Evolutionary conservation across 2,113 vertebrate genomes (phyloP).

Genomic region (Carassius auratus): DNA sequence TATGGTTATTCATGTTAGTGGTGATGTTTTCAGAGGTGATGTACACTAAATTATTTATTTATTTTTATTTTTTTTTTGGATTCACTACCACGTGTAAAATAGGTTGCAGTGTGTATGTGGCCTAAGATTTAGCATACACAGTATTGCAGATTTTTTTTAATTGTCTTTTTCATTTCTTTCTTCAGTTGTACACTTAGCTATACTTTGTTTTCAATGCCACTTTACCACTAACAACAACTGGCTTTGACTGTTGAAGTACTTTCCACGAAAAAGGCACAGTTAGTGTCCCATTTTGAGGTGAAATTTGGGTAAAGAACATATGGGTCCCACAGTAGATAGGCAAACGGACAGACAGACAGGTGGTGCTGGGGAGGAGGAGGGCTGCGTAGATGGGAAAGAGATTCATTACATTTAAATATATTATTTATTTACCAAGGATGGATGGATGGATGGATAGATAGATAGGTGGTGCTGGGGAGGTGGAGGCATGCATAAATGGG

Average conservation of each 20-base stretch:
- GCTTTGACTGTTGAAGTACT: slow-evolving; percentile 10
- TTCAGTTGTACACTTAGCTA: background rate
- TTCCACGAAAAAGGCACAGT: slow-evolving; percentile 1
- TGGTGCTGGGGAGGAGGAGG: too few species aligned
- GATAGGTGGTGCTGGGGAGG: background rate
- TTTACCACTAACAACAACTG: slow-evolving; percentile 21
- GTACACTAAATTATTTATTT: background rate
- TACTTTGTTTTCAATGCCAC: slow-evolving; percentile 5
- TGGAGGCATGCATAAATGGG: background rate
- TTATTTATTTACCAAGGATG: background rate
- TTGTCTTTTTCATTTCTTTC: background rate
- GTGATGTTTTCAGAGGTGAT: background rate
- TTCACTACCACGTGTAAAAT: background rate
- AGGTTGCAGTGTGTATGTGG: background rate
- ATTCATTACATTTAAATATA: background rate
- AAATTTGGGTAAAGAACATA: background rate
- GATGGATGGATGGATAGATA: background rate
- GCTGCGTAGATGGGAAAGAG: too few species aligned
- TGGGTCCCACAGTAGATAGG: too few species aligned
- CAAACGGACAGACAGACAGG: too few species aligned
- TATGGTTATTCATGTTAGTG: background rate
- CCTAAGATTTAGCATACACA: background rate
- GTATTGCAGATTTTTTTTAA: background rate
- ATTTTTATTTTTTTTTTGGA: background rate
- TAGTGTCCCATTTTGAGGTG: background rate